Percentiles rank a stretch among this genome's conserved stretches.
Conservation (phyloP, 1,140 invertebrate genomes). For the Leptinotarsa defecta region DNA sequence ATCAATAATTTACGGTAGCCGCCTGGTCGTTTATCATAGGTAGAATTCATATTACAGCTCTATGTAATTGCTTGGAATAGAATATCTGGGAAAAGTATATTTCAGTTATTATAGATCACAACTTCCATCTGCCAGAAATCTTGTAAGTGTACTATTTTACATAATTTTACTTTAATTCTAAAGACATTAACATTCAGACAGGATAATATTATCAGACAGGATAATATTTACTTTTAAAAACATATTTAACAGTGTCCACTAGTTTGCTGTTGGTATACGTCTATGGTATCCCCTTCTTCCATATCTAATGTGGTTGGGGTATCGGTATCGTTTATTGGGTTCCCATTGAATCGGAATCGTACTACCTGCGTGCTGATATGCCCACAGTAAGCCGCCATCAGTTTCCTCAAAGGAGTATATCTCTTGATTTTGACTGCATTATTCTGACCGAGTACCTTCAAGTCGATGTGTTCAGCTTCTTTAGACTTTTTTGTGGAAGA, state of each 20-base stretch:
- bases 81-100: too few relatives aligned
- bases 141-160: constrained; percentile 31
- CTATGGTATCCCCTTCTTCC: constrained; percentile 94
- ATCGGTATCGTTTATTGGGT: constrained; percentile 92
- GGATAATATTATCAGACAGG: constrained; percentile 29
- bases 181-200: constrained; percentile 28
- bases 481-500: constrained; percentile 48
- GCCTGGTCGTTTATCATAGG: too few relatives aligned
- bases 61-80: too few relatives aligned
- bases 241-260: constrained; percentile 63
- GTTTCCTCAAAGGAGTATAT: constrained; percentile 90
- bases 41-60: too few relatives aligned
- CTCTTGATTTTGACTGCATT: constrained; percentile 97
- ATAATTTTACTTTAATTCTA: constrained; percentile 44
- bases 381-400: constrained; percentile 96
- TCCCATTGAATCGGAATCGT: constrained; percentile 90
- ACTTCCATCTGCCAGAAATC: too few relatives aligned
- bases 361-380: constrained; percentile 86
- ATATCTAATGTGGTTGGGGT: constrained; percentile 88
- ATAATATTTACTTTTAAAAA: constrained; percentile 25
- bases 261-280: constrained; percentile 93
- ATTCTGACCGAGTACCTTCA: constrained; percentile 93
- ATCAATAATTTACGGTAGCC: too few relatives aligned
- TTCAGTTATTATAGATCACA: too few relatives aligned
- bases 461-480: constrained; percentile 86